Evolutionary conservation across 2,888 invertebrate genomes (phyloP).

Genomic region (Quadriops clusia): DNA sequence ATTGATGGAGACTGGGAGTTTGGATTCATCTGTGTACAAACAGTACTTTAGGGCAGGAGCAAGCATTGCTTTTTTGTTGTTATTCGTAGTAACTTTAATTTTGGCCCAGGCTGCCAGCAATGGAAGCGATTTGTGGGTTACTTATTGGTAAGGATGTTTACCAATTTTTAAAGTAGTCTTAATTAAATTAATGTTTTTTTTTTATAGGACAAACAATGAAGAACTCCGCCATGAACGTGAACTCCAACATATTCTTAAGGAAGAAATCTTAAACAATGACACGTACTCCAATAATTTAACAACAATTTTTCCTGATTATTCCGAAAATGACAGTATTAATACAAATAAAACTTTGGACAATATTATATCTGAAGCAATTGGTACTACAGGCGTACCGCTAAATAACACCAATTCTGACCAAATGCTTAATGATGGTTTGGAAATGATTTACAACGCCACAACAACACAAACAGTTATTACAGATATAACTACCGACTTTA

Average conservation of each 20-base stretch:
- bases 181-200: background rate
- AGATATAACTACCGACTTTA: constrained; percentile 5
- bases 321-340: too few species aligned
- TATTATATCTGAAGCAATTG: background rate
- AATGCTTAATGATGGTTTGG: too few species aligned
- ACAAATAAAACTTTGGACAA: constrained; percentile 1
- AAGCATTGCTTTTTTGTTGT: constrained; percentile 41
- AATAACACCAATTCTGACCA: too few species aligned
- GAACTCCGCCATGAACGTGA: constrained; percentile 28
- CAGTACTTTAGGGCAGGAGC: constrained; percentile 62
- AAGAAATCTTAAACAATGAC: too few species aligned
- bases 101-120: constrained; percentile 59
- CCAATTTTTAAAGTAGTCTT: constrained; percentile 6
- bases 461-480: too few species aligned
- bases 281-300: too few species aligned
- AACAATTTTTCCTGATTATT: too few species aligned
- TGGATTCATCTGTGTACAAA: constrained; percentile 49
- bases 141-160: constrained; percentile 53
- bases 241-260: too few species aligned
- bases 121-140: constrained; percentile 65
- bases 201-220: constrained; percentile 36
- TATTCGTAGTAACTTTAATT: constrained; percentile 46
- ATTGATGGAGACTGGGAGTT: constrained; percentile 52
- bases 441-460: too few species aligned
- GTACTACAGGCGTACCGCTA: too few species aligned